Evolutionary conservation across 53 echinoderm and acorn worm species (phyloP).

Genomic region (Hippasteria phrygiana): DNA sequence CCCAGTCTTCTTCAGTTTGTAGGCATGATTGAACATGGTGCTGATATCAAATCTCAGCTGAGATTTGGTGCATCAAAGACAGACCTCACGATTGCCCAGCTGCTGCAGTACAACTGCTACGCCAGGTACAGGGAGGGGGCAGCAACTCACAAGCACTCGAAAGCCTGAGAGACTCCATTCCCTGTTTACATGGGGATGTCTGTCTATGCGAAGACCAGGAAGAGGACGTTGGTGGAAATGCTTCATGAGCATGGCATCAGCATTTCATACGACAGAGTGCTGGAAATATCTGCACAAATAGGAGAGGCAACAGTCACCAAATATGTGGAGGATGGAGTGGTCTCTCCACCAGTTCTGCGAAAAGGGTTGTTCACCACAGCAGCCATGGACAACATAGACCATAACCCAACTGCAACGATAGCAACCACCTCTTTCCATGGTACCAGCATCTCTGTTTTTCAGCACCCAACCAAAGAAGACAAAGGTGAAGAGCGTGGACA

Average conservation of each 20-base stretch:
- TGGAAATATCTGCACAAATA: conserved; percentile 46
- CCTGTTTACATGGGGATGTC: conserved; percentile 57
- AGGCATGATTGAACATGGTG: too few species aligned
- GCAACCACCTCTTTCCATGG: conserved; percentile 70
- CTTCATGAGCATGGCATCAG: conserved; percentile 44
- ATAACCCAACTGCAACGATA: conserved; percentile 69
- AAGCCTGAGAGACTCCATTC: conserved; percentile 56
- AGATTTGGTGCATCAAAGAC: too few species aligned
- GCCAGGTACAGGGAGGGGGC: too few species aligned
- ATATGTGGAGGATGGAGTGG: conserved; percentile 27
- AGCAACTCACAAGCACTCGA: too few species aligned
- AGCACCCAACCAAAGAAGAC: conserved; percentile 31
- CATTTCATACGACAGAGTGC: conserved; percentile 68
- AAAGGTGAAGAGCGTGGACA: conserved; percentile 10
- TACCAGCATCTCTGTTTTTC: conserved; percentile 61
- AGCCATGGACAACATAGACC: conserved; percentile 76
- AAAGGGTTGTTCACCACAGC: conserved; percentile 60
- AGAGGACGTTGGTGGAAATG: conserved; percentile 43
- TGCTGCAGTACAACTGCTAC: too few species aligned
- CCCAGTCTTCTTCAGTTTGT: too few species aligned
- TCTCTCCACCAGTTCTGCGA: conserved; percentile 56
- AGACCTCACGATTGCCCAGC: too few species aligned
- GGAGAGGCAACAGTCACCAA: conserved; percentile 1
- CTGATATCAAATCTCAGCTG: too few species aligned
- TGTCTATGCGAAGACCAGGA: conserved; percentile 49